Base-by-base conservation (phyloP, 2,113 vertebrate genomes). In the Larimichthys polyactis region DNA sequence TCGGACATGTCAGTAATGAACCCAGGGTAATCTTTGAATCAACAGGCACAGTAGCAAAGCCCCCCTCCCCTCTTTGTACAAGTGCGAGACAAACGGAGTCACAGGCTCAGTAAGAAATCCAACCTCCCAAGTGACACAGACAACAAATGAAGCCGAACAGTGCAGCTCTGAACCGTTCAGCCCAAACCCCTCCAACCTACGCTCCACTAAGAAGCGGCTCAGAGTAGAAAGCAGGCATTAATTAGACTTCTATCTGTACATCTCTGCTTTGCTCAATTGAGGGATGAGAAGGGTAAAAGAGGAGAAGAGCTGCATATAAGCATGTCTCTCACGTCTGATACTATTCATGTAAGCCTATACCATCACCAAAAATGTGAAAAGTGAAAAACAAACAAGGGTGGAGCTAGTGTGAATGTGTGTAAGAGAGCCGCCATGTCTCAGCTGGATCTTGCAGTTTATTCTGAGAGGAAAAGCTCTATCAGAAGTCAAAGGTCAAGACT, bases 211-310 rank as follows among this genome's bases (percentile, higher is more conserved):
- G 85, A 69, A 67, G 73, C 22, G 24, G 80, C 81, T 85, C 87
- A 68, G 67, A 72, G 84, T 63, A 77, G 69, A 89, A 85, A 81
- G 84, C 73, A 83, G 78, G 83, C 76, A 67, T 71, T 90, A 93
- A 91, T 91, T 91, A 86, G 75, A 72, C 75, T 70, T 82, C 67
- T 79, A 86, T 91, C 89, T 86, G 57, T 75, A 81, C 76, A 81
- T 87, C 88, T 89, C 64, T 49, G 78, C 70, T 75, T 75, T 48
- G 52, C 75, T 84, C 63, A 60, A 27, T 84, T 62, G 63, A 73
- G 78, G 48, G 55, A 63, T 64, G 71, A 19, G 55, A 68, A 36
- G n/a, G 24, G 24, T 60, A 19, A 65, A 43, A 66, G 40, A 60
- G 46, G 19, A 63, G 43, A 62, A 60, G 65, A 62, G 71, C 52